Conservation (phyloP, 2,888 invertebrate genomes). For the Cinara cedri region DNA sequence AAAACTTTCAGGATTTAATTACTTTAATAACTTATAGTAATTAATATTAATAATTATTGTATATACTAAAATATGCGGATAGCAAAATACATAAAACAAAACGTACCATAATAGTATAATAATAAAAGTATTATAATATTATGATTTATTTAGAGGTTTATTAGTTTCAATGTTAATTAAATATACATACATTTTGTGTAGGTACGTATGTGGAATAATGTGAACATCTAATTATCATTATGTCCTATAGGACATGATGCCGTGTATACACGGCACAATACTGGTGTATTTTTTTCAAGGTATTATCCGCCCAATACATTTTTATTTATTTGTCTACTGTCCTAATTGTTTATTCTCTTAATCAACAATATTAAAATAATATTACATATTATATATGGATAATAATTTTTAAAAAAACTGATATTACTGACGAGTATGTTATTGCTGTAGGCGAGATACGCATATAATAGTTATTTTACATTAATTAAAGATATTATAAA, state of each 20-base stretch:
- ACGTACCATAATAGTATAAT: too few species aligned
- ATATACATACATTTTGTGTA: neutral
- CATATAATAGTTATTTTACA: too few species aligned
- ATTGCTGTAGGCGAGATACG: too few species aligned
- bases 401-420: neutral
- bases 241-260: neutral
- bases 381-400: too few species aligned
- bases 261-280: neutral
- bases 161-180: neutral
- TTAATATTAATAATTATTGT: too few species aligned
- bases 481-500: too few species aligned
- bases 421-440: too few species aligned
- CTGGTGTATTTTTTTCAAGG: neutral
- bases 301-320: neutral
- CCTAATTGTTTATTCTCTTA: constrained; percentile 2
- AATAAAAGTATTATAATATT: too few species aligned
- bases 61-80: too few species aligned
- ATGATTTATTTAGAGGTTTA: neutral
- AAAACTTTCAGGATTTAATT: too few species aligned
- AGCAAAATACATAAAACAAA: too few species aligned
- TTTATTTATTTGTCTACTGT: neutral
- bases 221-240: neutral
- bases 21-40: too few species aligned
- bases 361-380: neutral
- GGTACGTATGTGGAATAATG: neutral